Base-by-base conservation (phyloP, 2,888 invertebrate species). In the Pollenia labialis region DNA sequence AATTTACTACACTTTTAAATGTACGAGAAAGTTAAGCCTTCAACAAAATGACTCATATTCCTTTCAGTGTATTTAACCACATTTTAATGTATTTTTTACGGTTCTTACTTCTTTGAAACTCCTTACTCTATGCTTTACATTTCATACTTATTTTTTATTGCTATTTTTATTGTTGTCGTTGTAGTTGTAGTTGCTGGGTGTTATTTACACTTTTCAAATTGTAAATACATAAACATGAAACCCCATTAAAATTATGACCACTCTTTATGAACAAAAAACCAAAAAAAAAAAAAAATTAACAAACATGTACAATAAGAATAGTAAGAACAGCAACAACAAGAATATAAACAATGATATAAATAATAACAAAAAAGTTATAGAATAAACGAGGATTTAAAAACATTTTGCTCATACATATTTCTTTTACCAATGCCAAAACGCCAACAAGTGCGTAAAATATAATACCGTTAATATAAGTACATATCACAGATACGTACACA, bases 191-290 rank as follows among this genome's bases (percentile, higher is more conserved):
- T 76, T 54, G 62, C n/a, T 52, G 60, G 85, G 66, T 72, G 69
- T 85, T 85, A 80, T 76, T 85, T 85, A 76, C 81, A 76, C 71
- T 58, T 81, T 84, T 64, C 54, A 52, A 85, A 81, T 81, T 82
- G 82, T 52, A 75, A 86, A 75, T 64, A 82, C 79, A 66, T 84
- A 79, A 84, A 84, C 79, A 79, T 84, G 79, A 84, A 74, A 84
- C 74, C 68, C 79, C 69, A 82, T 86, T 86, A 75, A 79, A 82
- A 79, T 75, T 74, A 79, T 82, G 85, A 71, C 79, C 76, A 77
- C 50, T 81, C 50, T 62, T 85, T 54, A 74, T 80, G 50, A 54
- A 74, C 18, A 52, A 44, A 23, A 50, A 54, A 48, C 42, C 14
- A 68, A 66, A 10, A 64, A 40, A 42, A 68, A 68, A 60, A 23